A percentile compares a stretch with the other conserved stretches of the same genome.
These are phyloP conservation scores for Troglohyphantes excavatus DNA, from an alignment of 2,888 invertebrate genomes.

Conservation along the genomic window DNA sequence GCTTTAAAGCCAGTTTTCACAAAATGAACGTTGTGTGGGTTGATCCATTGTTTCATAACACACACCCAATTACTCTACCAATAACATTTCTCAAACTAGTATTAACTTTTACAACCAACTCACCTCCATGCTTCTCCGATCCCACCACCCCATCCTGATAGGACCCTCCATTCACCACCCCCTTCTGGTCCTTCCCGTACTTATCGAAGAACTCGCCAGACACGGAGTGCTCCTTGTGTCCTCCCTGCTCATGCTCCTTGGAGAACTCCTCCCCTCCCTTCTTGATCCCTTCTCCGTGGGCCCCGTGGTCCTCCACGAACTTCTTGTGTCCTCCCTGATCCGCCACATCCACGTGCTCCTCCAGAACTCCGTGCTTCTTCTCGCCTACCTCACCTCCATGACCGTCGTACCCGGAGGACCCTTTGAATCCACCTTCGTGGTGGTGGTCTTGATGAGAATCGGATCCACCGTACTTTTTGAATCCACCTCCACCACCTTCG, in stretches of 20 bases:
- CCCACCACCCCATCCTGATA: constrained; percentile 58
- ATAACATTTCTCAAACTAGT: too few species aligned
- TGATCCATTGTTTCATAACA: too few species aligned
- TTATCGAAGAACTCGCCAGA: constrained; percentile 71
- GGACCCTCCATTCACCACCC: constrained; percentile 68
- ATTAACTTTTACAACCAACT: too few species aligned
- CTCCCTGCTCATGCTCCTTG: constrained; percentile 61
- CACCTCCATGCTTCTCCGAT: constrained; percentile 68
- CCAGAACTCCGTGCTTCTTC: constrained; percentile 55
- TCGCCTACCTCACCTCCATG: constrained; percentile 67
- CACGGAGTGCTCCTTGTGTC: constrained; percentile 56
- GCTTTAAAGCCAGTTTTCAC: too few species aligned
- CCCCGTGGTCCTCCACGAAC: constrained; percentile 59
- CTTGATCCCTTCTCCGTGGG: constrained; percentile 69
- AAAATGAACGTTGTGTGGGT: too few species aligned
- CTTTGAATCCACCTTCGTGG: constrained; percentile 68
- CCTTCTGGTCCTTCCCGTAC: constrained; percentile 76
- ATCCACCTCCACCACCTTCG: constrained; percentile 55
- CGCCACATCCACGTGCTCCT: constrained; percentile 47
- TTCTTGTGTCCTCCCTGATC: constrained; percentile 73
- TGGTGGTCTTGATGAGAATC: constrained; percentile 51
- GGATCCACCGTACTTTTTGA: constrained; percentile 41
- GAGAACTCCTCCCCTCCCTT: constrained; percentile 67
- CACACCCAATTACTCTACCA: too few species aligned
- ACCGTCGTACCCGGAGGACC: constrained; percentile 62